Conservation (phyloP, 2,797 vertebrate species). For the Trematomus bernacchii region DNA sequence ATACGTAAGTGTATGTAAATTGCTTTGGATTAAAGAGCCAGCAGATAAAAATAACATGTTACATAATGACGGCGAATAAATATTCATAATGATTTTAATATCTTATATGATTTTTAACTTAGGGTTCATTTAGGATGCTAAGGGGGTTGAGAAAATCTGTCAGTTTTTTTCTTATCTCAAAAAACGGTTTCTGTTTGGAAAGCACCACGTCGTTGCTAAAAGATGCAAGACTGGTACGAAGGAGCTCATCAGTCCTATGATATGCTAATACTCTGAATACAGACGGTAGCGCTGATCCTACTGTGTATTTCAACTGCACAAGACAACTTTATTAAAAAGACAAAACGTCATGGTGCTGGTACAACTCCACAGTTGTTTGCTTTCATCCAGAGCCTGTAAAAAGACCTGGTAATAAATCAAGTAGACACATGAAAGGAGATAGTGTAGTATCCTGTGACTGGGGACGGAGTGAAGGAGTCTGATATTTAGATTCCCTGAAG, state of each 20-base stretch:
- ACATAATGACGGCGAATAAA: neutral
- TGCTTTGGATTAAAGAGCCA: too few relatives aligned
- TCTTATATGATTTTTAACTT: neutral
- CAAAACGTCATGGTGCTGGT: constrained; percentile 63
- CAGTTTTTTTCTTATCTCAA: neutral
- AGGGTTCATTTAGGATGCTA: neutral
- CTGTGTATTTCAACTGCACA: constrained; percentile 37
- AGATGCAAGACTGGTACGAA: neutral
- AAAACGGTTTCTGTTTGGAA: neutral
- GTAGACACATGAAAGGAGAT: constrained; percentile 79
- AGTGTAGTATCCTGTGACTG: constrained; percentile 73
- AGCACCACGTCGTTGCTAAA: neutral
- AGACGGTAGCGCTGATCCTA: constrained; percentile 25
- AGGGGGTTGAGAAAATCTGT: neutral
- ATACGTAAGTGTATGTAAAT: too few relatives aligned
- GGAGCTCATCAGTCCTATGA: constrained; percentile 24
- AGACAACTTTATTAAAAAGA: constrained; percentile 76
- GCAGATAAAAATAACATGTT: neutral
- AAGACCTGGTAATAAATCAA: constrained; percentile 80
- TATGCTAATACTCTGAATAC: constrained; percentile 44
- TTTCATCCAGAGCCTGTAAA: constrained; percentile 68
- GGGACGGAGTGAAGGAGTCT: constrained; percentile 67
- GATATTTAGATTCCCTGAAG: constrained; percentile 80
- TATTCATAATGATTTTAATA: neutral
- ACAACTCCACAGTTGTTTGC: constrained; percentile 69